phyloP scores from a whole-genome alignment of 2,797 vertebrate species.

The Monodelphis domestica region DNA sequence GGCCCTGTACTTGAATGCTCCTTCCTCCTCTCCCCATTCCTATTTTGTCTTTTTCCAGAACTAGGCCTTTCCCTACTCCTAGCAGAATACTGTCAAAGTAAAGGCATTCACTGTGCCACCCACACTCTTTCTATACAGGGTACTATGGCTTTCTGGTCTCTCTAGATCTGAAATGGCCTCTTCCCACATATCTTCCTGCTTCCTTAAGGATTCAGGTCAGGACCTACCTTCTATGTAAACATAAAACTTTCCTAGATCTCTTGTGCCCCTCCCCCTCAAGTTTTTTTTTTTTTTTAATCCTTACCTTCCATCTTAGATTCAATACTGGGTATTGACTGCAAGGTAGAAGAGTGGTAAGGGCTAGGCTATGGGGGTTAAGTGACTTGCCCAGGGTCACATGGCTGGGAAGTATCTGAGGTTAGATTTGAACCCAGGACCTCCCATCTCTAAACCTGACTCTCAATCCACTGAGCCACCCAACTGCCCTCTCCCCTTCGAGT shows the following conservation, averaged over 20 bases:
- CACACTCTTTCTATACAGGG: background rate
- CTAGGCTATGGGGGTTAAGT: too few species aligned
- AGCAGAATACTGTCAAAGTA: background rate
- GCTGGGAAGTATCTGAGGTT: too few species aligned
- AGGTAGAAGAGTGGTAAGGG: too few species aligned
- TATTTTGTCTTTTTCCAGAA: background rate
- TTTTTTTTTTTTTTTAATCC: too few species aligned
- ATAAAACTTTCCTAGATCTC: background rate
- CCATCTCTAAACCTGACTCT: too few species aligned
- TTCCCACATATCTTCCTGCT: background rate
- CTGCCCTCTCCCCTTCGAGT: background rate
- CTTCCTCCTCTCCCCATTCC: background rate
- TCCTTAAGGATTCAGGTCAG: background rate
- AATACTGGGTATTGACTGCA: too few species aligned
- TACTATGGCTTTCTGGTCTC: background rate
- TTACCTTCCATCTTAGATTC: too few species aligned
- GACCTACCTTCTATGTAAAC: background rate
- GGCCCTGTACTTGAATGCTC: background rate
- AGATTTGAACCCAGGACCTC: too few species aligned
- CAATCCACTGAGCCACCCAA: too few species aligned
- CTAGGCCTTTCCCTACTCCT: background rate
- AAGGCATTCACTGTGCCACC: background rate
- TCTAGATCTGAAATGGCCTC: background rate
- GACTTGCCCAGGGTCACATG: too few species aligned
- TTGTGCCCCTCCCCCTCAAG: background rate